Conservation (phyloP, 2,888 invertebrate species). For the Elysia crispata region DNA sequence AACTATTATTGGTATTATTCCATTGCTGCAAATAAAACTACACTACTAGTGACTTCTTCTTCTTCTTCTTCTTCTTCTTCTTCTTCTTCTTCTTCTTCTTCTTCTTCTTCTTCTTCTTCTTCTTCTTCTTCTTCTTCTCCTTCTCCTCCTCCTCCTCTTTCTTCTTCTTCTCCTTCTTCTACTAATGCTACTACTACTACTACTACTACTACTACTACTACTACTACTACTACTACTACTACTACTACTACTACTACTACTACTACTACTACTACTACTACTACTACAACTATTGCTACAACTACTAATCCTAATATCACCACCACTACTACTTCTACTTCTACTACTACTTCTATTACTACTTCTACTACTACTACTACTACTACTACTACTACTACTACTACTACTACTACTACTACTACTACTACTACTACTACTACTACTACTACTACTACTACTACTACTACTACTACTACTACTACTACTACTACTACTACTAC, state of each 20-base stretch:
- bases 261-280: constrained; percentile 20
- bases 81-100: too few relatives aligned
- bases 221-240: constrained; percentile 27
- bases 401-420: background rate
- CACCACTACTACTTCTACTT: background rate
- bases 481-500: constrained; percentile 21
- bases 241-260: constrained; percentile 26
- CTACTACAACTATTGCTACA: too few relatives aligned
- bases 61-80: too few relatives aligned
- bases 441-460: constrained; percentile 13
- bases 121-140: too few relatives aligned
- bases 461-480: constrained; percentile 18
- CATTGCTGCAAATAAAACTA: too few relatives aligned
- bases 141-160: too few relatives aligned
- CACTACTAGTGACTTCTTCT: too few relatives aligned
- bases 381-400: background rate
- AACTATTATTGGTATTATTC: too few relatives aligned
- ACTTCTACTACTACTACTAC: background rate
- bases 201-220: constrained; percentile 26
- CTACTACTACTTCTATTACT: background rate
- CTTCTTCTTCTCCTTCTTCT: too few relatives aligned
- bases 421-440: constrained; percentile 1
- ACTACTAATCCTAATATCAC: too few relatives aligned
- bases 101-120: too few relatives aligned
- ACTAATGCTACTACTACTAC: too few relatives aligned